phyloP scores from a whole-genome alignment of 1,140 invertebrate species.

The Macrocentrus cingulum region DNA sequence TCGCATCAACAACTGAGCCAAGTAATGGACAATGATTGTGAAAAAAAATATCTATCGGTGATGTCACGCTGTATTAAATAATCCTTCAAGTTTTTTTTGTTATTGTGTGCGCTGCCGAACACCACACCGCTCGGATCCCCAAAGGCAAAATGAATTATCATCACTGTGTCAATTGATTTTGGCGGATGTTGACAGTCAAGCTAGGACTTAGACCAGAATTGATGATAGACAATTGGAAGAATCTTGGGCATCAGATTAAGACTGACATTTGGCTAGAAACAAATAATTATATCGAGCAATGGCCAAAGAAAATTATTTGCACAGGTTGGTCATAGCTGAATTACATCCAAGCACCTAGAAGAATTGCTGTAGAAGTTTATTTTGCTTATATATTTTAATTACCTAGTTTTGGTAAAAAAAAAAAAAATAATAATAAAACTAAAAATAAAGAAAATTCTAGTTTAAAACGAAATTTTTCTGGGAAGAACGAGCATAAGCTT shows the following conservation, averaged over 20 bases:
- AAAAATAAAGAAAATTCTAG: too few species aligned
- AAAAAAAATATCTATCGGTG: background rate
- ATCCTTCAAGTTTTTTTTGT: background rate
- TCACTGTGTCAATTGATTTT: slow-evolving; percentile 10
- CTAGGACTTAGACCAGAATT: slow-evolving; percentile 1
- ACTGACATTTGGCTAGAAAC: background rate
- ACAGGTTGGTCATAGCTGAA: slow-evolving; percentile 22
- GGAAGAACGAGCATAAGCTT: too few species aligned
- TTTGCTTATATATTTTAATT: slow-evolving; percentile 6
- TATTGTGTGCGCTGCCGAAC: background rate
- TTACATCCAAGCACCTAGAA: background rate
- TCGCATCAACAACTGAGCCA: too few species aligned
- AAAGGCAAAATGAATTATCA: background rate
- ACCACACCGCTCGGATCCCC: background rate
- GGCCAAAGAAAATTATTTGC: slow-evolving; percentile 44
- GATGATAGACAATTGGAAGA: slow-evolving; percentile 12
- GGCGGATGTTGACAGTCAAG: slow-evolving; percentile 29
- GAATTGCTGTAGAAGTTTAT: background rate
- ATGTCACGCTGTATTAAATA: background rate
- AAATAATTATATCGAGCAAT: slow-evolving; percentile 36
- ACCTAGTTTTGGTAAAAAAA: too few species aligned
- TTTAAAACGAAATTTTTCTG: too few species aligned
- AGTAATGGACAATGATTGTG: background rate
- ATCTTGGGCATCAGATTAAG: background rate
- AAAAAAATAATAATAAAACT: too few species aligned